phyloP scores from a whole-genome alignment of 2,797 vertebrate species.

The Centroberyx gerrardi region DNA sequence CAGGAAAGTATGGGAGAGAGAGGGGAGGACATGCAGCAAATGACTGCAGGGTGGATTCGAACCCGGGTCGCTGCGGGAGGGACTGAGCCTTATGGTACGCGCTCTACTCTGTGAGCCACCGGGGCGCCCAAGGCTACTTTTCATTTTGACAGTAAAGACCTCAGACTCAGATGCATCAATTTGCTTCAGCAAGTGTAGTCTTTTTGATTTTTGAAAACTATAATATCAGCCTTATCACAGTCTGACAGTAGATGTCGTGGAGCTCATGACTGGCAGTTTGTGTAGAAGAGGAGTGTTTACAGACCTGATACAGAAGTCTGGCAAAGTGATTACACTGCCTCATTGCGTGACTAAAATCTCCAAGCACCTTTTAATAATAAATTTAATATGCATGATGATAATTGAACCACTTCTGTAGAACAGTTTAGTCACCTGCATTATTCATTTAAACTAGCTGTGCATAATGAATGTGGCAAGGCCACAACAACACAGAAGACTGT shows the following conservation, averaged over 20 bases:
- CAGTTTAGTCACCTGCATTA: slow-evolving; percentile 80
- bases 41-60: no score
- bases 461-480: slow-evolving; percentile 78
- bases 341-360: slow-evolving; percentile 73
- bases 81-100: no score
- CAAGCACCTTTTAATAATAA: slow-evolving; percentile 73
- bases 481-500: slow-evolving; percentile 65
- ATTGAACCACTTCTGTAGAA: slow-evolving; percentile 81
- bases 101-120: no score
- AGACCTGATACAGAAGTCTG: slow-evolving; percentile 48
- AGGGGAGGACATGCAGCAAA: no score
- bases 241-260: not conserved
- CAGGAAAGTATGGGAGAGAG: no score
- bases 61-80: no score
- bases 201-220: not conserved
- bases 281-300: slow-evolving; percentile 35
- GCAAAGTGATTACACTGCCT: slow-evolving; percentile 48
- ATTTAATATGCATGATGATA: slow-evolving; percentile 81
- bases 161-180: not conserved
- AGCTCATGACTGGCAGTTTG: slow-evolving; percentile 12
- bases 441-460: slow-evolving; percentile 76
- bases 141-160: not conserved
- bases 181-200: slow-evolving; percentile 20
- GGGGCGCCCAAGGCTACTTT: slow-evolving; percentile 1
- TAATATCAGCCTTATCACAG: not conserved